These are phyloP conservation scores for Phymatocera aterrima DNA, from an alignment of 2,888 invertebrate genomes.

Conservation along the genomic window DNA sequence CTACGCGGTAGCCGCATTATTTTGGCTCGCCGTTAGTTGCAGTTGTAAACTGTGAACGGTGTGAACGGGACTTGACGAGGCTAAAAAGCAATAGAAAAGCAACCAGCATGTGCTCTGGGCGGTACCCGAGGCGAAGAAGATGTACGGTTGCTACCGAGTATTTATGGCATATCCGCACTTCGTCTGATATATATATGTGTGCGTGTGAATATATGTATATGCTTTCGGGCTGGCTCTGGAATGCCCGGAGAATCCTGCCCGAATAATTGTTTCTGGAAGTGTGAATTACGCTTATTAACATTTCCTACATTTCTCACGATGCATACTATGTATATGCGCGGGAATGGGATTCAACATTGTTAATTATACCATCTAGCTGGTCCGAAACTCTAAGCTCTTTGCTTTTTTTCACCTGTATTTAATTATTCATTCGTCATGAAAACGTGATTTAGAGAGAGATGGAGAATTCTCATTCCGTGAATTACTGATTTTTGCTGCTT, in stretches of 20 bases:
- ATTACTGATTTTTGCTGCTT: too few relatives aligned
- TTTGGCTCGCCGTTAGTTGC: conserved; percentile 13
- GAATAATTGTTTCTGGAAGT: conserved; percentile 73
- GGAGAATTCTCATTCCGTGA: too few relatives aligned
- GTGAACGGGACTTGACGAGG: conserved; percentile 39
- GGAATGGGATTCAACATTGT: neutral
- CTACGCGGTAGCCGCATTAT: neutral
- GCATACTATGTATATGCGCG: neutral
- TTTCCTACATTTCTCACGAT: conserved; percentile 29
- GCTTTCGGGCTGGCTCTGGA: conserved; percentile 11
- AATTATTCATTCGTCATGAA: too few relatives aligned
- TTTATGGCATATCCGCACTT: conserved; percentile 73
- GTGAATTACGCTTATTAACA: conserved; percentile 69
- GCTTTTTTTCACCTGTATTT: too few relatives aligned
- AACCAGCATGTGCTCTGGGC: conserved; percentile 72
- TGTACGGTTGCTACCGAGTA: conserved; percentile 72
- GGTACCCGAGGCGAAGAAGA: conserved; percentile 72
- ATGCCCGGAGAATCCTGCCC: conserved; percentile 52
- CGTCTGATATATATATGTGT: conserved; percentile 59
- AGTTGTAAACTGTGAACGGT: conserved; percentile 39
- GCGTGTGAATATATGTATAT: too few relatives aligned
- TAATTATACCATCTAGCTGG: too few relatives aligned
- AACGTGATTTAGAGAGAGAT: too few relatives aligned
- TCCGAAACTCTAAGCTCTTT: too few relatives aligned
- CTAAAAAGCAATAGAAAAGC: conserved; percentile 38